A percentile compares a stretch with the other conserved stretches of the same genome.
Evolutionary conservation across 2,797 vertebrate genomes (phyloP).

Genomic region (Graptemys geographica): DNA sequence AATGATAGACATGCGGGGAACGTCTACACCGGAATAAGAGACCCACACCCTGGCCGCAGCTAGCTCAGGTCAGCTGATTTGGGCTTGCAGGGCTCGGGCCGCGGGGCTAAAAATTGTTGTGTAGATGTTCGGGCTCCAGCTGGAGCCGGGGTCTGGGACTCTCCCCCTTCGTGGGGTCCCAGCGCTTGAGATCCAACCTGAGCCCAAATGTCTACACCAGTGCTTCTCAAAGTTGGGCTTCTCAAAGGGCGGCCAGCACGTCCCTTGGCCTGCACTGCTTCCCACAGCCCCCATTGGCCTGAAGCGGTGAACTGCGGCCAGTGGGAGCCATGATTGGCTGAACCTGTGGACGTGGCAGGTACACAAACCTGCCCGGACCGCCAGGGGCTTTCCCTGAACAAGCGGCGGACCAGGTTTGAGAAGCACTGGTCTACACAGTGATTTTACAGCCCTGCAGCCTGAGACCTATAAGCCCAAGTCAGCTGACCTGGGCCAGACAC

Average conservation of each 20-base stretch:
- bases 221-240: no score
- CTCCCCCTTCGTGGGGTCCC: not conserved
- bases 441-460: not conserved
- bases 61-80: not conserved
- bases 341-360: no score
- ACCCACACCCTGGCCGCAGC: no score
- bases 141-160: not conserved
- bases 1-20: not conserved
- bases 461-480: not conserved
- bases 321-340: no score
- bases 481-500: not conserved
- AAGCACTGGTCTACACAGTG: not conserved
- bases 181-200: not conserved
- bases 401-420: no score
- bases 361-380: no score
- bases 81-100: not conserved
- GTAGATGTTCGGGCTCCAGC: not conserved
- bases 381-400: no score
- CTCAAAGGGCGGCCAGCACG: no score
- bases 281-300: no score
- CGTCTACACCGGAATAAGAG: not conserved
- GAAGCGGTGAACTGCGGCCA: no score
- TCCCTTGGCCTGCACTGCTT: no score
- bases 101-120: not conserved
- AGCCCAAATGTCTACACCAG: not conserved